These are phyloP conservation scores for Garra rufa DNA, from an alignment of 2,113 vertebrate genomes.

Conservation along the genomic window DNA sequence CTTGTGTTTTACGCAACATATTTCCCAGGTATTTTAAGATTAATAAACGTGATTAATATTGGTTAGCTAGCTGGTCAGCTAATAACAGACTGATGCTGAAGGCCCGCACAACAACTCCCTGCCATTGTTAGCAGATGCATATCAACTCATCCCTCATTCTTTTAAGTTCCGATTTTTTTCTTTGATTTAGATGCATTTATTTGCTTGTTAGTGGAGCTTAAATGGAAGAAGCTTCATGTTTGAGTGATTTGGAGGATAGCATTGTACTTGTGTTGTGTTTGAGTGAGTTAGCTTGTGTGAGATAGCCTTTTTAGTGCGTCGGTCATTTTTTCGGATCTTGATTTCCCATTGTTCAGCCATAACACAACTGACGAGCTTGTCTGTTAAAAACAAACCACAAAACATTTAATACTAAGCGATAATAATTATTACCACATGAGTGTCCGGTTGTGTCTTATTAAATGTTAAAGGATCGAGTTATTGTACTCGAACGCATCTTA, in stretches of 20 bases:
- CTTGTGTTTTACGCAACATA: conserved; percentile 24
- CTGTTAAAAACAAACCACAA: not conserved
- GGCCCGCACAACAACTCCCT: conserved; percentile 64
- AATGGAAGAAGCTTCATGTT: not conserved
- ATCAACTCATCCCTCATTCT: conserved; percentile 17
- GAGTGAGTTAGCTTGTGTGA: conserved; percentile 37
- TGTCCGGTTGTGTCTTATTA: not conserved
- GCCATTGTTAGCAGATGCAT: conserved; percentile 62
- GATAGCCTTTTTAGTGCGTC: conserved; percentile 44
- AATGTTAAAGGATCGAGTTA: not conserved
- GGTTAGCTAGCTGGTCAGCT: conserved; percentile 53
- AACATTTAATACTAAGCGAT: not conserved
- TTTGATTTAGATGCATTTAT: not conserved
- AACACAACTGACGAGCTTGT: conserved; percentile 24
- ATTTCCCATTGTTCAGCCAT: conserved; percentile 57
- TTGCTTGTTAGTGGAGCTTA: not conserved
- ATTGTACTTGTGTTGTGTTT: conserved; percentile 26
- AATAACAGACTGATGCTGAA: conserved; percentile 57
- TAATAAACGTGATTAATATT: conserved; percentile 24
- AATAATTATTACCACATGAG: not conserved
- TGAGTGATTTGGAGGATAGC: not conserved
- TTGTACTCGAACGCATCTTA: conserved; percentile 6
- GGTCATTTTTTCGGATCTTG: conserved; percentile 53
- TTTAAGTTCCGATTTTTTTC: not conserved
- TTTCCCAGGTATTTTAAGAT: conserved; percentile 15